Conservation (phyloP, 2,797 vertebrate genomes). For the Clarias platycephalus region DNA sequence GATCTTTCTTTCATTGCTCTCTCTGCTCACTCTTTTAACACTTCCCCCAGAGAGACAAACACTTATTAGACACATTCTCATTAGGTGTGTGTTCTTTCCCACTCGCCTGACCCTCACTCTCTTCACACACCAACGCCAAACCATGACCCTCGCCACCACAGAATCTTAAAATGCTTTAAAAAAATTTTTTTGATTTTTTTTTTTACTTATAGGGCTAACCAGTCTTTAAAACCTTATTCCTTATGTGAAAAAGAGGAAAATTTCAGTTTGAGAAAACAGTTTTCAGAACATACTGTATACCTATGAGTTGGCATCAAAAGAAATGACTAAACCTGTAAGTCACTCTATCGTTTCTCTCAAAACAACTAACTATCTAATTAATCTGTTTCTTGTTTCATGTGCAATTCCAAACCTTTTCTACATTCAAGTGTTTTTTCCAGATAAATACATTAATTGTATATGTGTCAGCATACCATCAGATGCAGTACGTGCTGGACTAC, state of each 20-base stretch:
- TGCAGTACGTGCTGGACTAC: no score
- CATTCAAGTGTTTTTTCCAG: not conserved
- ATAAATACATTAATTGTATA: no score
- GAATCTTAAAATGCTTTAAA: not conserved
- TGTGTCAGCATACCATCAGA: no score
- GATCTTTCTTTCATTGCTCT: no score
- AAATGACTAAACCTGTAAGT: not conserved
- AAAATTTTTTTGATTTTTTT: no score
- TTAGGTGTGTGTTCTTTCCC: no score
- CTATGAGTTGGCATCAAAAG: not conserved
- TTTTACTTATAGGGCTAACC: not conserved
- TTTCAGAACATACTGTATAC: not conserved
- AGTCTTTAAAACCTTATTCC: not conserved
- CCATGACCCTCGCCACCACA: no score
- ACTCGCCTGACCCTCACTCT: no score
- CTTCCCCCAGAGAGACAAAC: no score
- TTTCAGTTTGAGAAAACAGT: not conserved
- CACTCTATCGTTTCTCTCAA: not conserved
- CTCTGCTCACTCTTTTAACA: no score
- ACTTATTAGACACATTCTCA: no score
- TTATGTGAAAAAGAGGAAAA: not conserved
- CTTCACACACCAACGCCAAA: no score
- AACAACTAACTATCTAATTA: not conserved
- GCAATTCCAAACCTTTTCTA: not conserved
- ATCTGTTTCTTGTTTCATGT: not conserved